Evolutionary conservation across 2,888 invertebrate species (phyloP).

Genomic region (Suillia variegata): DNA sequence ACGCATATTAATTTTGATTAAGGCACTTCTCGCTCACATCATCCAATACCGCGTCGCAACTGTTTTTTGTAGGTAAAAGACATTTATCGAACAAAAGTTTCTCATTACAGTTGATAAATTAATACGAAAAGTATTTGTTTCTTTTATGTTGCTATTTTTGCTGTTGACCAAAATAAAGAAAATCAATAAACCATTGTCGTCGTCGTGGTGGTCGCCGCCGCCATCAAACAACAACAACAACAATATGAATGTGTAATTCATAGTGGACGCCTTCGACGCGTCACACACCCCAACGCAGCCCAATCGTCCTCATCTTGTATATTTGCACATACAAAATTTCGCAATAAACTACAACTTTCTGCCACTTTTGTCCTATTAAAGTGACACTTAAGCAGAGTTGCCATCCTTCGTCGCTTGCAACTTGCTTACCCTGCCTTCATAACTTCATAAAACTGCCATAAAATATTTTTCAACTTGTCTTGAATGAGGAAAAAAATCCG

Average conservation of each 20-base stretch:
- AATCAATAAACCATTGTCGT: too few species aligned
- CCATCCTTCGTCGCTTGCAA: too few species aligned
- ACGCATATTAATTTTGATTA: too few species aligned
- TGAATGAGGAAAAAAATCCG: slow-evolving; percentile 9
- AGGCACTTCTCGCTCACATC: too few species aligned
- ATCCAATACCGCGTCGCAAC: too few species aligned
- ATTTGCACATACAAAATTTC: too few species aligned
- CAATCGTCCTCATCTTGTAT: neutral
- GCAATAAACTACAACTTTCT: slow-evolving; percentile 5
- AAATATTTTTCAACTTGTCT: slow-evolving; percentile 24
- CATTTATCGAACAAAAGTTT: neutral
- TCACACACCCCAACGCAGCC: neutral
- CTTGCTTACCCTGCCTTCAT: neutral
- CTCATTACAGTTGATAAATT: slow-evolving; percentile 1
- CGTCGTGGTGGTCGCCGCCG: too few species aligned
- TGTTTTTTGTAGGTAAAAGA: too few species aligned
- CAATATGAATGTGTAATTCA: slow-evolving; percentile 18
- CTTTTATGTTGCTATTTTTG: too few species aligned
- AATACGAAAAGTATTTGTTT: neutral
- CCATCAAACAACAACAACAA: too few species aligned
- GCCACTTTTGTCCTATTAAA: slow-evolving; percentile 1
- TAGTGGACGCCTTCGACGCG: too few species aligned
- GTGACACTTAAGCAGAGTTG: slow-evolving; percentile 17
- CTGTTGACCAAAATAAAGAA: too few species aligned
- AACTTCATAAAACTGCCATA: slow-evolving; percentile 28